These are phyloP conservation scores for Polydesmus complanatus DNA, from an alignment of 2,888 invertebrate genomes.

Conservation along the genomic window DNA sequence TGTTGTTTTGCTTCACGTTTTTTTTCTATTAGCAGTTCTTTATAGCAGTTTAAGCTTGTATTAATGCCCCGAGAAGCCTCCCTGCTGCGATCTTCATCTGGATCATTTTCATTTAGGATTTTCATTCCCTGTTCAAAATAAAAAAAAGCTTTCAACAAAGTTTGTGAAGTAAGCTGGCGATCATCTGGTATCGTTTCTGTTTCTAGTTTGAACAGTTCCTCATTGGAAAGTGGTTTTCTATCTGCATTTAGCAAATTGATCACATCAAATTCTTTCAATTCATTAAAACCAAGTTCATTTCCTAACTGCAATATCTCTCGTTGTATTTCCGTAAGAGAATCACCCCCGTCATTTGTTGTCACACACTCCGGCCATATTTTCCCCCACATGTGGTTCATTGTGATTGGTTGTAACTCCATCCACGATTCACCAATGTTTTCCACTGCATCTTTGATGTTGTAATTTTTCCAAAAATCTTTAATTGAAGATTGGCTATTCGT, in stretches of 20 bases:
- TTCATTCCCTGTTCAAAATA: slow-evolving; percentile 1
- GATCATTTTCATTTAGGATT: slow-evolving; percentile 1
- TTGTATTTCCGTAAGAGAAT: background rate
- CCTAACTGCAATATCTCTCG: background rate
- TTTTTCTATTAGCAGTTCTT: background rate
- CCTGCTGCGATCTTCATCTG: background rate
- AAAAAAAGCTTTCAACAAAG: background rate
- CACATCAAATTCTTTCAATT: background rate
- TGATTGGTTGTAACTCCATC: background rate
- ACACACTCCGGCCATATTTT: slow-evolving; percentile 5
- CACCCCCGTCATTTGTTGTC: background rate
- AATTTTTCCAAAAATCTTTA: slow-evolving; percentile 3
- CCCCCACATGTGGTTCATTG: background rate
- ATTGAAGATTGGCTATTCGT: too few relatives aligned
- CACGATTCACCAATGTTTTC: background rate
- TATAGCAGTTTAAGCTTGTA: background rate
- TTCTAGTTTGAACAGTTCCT: background rate
- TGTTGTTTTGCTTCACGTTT: background rate
- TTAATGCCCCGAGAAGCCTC: background rate
- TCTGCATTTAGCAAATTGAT: background rate
- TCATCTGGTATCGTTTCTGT: background rate
- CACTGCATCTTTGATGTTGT: background rate
- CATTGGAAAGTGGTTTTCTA: background rate
- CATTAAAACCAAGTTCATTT: background rate
- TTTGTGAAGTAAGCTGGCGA: background rate